Evolutionary conservation across 2,113 vertebrate species (phyloP), one percentile per base, ranked within the genome.

Genomic region (Sinosuthora webbiana): DNA sequence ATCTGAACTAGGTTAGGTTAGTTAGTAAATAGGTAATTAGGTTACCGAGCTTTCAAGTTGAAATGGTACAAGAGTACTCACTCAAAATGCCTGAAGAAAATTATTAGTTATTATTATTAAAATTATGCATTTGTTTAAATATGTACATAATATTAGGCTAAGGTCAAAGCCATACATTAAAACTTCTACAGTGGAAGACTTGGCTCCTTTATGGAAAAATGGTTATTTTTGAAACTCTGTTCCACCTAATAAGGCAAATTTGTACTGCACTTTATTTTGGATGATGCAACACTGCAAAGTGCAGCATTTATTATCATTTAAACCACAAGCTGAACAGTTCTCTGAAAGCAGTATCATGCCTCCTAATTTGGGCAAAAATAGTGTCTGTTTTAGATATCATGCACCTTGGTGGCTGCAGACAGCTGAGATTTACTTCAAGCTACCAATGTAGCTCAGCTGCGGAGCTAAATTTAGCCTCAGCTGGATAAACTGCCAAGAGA

Each of bases 111-210:
- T 41, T 50, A 52, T 41, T 50, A 60, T 52, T 55, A 79, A 63
- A 71, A 35, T 45, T 21, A 44, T 0, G 0, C 10, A 10, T 13
- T 3, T 1, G 1, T 49, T 71, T 4, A 78, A 79, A 35, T 49
- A 28, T 35, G 11, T 31, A 50, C 21, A 25, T 31, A 76, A 35
- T 50, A 50, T 31, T 27, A 71, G 33, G 8, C n/a, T 30, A 41
- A 57, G 7, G 28, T 45, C 33, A 63, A 87, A 91, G 49, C 11
- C 28, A 75, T 63, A 75, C 69, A 87, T 63, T 39, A 55, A 93
- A 78, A 64, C 33, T 71, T 59, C 33, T n/a, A 7, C 28, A 50
- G 30, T 6, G 35, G 5, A 84, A 27, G 20, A 63, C 2, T 15
- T 75, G 10, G 12, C 31, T 57, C 25, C 45, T 56, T 75, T 45